Conservation (phyloP, 2,797 vertebrate species). For the Amblyraja radiata region DNA sequence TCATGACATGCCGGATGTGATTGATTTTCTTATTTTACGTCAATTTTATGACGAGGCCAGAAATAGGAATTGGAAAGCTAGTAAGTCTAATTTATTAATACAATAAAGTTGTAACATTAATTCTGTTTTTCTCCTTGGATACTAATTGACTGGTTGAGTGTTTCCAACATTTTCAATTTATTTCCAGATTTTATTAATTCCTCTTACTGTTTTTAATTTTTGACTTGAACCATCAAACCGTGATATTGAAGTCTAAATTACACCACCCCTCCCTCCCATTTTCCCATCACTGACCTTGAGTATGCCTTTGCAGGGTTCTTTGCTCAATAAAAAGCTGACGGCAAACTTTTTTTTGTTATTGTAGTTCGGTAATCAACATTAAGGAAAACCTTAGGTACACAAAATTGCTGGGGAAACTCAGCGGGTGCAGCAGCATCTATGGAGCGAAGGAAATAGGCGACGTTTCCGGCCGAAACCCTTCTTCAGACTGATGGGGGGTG, state of each 20-base stretch:
- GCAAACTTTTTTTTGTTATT: background rate
- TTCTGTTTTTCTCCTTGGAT: too few species aligned
- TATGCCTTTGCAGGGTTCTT: too few species aligned
- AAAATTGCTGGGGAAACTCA: too few species aligned
- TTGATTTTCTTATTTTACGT: conserved; percentile 89
- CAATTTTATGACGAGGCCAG: conserved; percentile 90
- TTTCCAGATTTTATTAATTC: background rate
- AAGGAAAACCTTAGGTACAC: background rate
- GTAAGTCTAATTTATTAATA: conserved; percentile 59
- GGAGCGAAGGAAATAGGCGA: too few species aligned
- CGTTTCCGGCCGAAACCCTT: too few species aligned
- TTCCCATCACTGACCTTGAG: too few species aligned
- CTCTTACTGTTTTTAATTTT: background rate
- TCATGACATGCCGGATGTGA: conserved; percentile 97
- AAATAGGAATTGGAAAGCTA: conserved; percentile 79
- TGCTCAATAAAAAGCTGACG: background rate
- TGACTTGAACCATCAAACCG: background rate
- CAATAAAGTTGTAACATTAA: background rate
- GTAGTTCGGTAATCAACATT: background rate
- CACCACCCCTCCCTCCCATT: too few species aligned
- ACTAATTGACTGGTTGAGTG: too few species aligned
- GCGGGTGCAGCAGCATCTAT: too few species aligned
- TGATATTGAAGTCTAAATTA: background rate
- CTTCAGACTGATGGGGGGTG: too few species aligned
- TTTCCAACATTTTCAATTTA: background rate